Conservation (phyloP, 1,140 invertebrate species). For the Lasaia peninsularis region DNA sequence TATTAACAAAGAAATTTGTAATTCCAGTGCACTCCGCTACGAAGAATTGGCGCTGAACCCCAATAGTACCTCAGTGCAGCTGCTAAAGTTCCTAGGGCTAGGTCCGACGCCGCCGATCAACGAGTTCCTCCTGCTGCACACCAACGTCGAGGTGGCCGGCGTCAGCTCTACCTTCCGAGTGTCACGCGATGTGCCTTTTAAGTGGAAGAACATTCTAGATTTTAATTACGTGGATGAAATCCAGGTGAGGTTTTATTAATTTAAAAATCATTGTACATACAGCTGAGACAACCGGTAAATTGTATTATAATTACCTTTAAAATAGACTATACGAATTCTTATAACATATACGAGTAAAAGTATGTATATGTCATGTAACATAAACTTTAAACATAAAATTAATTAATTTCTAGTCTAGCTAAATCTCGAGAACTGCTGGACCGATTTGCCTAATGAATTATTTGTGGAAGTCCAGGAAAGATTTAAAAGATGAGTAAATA, state of each 20-base stretch:
- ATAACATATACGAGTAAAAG: too few relatives aligned
- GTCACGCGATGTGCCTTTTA: constrained; percentile 89
- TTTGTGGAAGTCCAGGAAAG: too few relatives aligned
- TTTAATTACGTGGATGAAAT: constrained; percentile 84
- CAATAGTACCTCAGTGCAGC: constrained; percentile 82
- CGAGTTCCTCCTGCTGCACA: constrained; percentile 88
- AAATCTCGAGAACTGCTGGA: too few relatives aligned
- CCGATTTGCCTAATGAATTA: too few relatives aligned
- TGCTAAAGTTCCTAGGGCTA: constrained; percentile 88
- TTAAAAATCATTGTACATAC: too few relatives aligned
- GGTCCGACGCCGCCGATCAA: constrained; percentile 83
- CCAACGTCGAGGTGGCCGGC: constrained; percentile 86
- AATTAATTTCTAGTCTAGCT: too few relatives aligned
- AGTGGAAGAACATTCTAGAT: constrained; percentile 87
- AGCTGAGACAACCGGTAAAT: too few relatives aligned
- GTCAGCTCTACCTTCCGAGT: constrained; percentile 91
- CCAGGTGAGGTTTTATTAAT: constrained; percentile 57
- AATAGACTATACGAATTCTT: too few relatives aligned
- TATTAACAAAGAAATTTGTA: background rate
- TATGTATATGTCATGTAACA: too few relatives aligned
- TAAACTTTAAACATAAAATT: too few relatives aligned
- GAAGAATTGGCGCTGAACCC: constrained; percentile 90
- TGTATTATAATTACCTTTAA: too few relatives aligned
- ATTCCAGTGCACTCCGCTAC: constrained; percentile 86
- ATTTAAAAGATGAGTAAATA: too few relatives aligned